Base-by-base conservation (phyloP, 2,797 vertebrate species). In the Nothura maculosa region DNA sequence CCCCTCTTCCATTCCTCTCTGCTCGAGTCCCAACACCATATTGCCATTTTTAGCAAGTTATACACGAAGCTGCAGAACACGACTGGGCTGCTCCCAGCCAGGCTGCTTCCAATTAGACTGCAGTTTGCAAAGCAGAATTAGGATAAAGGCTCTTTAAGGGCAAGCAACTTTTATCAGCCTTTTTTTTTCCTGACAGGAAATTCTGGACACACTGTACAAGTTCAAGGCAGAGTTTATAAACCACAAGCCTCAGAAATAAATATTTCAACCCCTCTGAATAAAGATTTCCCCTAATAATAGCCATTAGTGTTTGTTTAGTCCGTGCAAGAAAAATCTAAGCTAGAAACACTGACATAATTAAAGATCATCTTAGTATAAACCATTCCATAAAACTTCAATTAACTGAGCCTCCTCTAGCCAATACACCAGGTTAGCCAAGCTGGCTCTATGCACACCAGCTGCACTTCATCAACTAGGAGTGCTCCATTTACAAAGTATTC, bases 151-250 rank as follows among this genome's bases (percentile, higher is more conserved):
- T 74, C 42, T 85, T 87, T 64, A 73, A 69, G 67, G 61, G 63
- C 66, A 81, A 84, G 45, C 24, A 72, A 81, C 43, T 94, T 92
- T 42, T 76, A 83, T 92, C 69, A 68, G 43, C 66, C 68, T 27
- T 9, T 79, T 68, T 61, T 81, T 72, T 52, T 81, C 62, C 61
- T 69, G 66, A 92, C 57, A 72, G 64, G 54, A 92, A 86, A 52
- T 48, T 83, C 52, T 27, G 78, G 54, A 79, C 78, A 90, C 61
- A 27, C n/a, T 73, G 57, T 54, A 50, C 61, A 34, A 87, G 40
- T 28, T 74, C 70, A 81, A 87, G 57, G 54, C 76, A 90, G 34
- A 68, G 75, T 73, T 90, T 81, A 85, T 61, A 85, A 92, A 81
- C 70, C 52, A 87, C 30, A 69, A 36, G 66, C 72, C 80, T 81